A percentile compares a stretch with the other conserved stretches of the same genome.
Conservation (phyloP, 1,140 invertebrate species). For the Euwallacea similis region DNA sequence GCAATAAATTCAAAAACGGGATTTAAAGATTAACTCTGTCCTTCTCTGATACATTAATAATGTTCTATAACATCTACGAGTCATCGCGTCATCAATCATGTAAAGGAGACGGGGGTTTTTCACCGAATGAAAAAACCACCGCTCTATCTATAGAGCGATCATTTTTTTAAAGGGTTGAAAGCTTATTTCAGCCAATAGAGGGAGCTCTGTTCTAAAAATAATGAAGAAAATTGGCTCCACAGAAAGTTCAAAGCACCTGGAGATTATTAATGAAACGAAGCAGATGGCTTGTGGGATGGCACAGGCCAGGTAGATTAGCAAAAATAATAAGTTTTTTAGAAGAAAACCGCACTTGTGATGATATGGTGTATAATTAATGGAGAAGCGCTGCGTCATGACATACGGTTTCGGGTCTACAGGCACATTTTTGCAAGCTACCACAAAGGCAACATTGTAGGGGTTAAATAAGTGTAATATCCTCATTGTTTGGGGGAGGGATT, state of each 20-base stretch:
- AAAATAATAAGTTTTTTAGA: constrained; percentile 19
- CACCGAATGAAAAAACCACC: background rate
- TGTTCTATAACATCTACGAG: constrained; percentile 26
- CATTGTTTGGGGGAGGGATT: constrained; percentile 6
- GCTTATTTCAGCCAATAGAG: too few species aligned
- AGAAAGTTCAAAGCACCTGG: constrained; percentile 11
- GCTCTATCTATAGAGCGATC: too few species aligned
- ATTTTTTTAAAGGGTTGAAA: background rate
- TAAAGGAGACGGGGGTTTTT: constrained; percentile 7
- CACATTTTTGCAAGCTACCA: too few species aligned
- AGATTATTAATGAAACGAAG: constrained; percentile 8
- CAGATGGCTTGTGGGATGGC: constrained; percentile 6
- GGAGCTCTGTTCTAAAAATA: background rate
- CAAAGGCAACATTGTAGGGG: too few species aligned
- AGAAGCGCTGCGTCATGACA: background rate
- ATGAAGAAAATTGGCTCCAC: constrained; percentile 10
- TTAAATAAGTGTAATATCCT: constrained; percentile 3
- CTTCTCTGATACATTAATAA: constrained; percentile 30
- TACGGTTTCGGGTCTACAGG: background rate
- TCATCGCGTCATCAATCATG: constrained; percentile 31
- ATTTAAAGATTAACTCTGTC: constrained; percentile 31
- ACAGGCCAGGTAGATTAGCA: constrained; percentile 24
- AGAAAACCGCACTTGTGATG: constrained; percentile 12
- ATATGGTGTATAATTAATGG: background rate
- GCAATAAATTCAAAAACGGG: constrained; percentile 26